Percentiles rank a stretch among this genome's conserved stretches.
These are phyloP conservation scores for Echeneis naucrates DNA, from an alignment of 2,797 vertebrate genomes.

Conservation along the genomic window DNA sequence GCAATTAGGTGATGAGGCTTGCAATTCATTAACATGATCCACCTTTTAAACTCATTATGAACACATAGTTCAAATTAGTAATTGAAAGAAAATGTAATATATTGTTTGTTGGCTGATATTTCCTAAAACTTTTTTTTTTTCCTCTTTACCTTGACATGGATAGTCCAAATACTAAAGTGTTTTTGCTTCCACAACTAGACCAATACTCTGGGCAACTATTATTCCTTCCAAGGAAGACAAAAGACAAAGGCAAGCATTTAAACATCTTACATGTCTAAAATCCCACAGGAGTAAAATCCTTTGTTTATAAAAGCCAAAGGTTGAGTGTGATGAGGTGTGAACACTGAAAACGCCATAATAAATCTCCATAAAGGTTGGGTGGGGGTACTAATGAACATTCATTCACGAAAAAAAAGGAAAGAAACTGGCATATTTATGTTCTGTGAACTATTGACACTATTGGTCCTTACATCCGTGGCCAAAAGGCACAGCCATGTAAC, in stretches of 20 bases:
- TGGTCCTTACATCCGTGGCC: conserved; percentile 33
- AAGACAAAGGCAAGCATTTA: conserved; percentile 20
- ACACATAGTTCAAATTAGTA: conserved; percentile 4
- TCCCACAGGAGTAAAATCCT: conserved; percentile 10
- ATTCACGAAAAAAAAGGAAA: conserved; percentile 7
- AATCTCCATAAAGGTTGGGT: conserved; percentile 17
- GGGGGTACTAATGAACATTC: conserved; percentile 17
- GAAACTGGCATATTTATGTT: conserved; percentile 25
- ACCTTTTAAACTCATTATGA: conserved; percentile 3
- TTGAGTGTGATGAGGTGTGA: conserved; percentile 30
- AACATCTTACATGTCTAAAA: conserved; percentile 19
- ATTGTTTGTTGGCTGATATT: conserved; percentile 1
- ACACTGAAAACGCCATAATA: conserved; percentile 1
- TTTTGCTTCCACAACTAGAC: conserved; percentile 8
- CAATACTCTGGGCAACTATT: neutral
- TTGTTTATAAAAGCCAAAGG: neutral
- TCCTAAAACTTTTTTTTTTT: neutral
- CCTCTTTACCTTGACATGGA: neutral
- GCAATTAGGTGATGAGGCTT: conserved; percentile 2
- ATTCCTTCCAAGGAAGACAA: neutral
- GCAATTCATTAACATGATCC: conserved; percentile 1
- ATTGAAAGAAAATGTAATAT: conserved; percentile 2
- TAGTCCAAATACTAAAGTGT: neutral
- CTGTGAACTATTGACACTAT: conserved; percentile 31
- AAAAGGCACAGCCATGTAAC: conserved; percentile 29